Evolutionary conservation across 2,113 vertebrate species (phyloP).

Genomic region (Pseudorectes ferrugineus): DNA sequence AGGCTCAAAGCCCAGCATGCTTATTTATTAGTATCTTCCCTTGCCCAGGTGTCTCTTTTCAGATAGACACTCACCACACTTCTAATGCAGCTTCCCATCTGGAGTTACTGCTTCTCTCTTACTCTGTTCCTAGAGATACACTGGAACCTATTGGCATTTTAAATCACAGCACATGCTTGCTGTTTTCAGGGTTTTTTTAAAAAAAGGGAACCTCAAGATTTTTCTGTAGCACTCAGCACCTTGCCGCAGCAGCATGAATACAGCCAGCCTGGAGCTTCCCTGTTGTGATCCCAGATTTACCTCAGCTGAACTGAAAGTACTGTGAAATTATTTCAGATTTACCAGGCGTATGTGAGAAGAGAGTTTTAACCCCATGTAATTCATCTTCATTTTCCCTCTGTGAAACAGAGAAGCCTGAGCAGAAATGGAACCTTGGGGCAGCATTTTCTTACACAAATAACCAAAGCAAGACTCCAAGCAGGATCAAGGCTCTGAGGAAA

Average conservation of each 20-base stretch:
- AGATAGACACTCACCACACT: neutral
- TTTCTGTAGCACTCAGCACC: neutral
- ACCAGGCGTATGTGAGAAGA: neutral
- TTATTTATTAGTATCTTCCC: constrained; percentile 44
- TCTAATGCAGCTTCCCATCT: neutral
- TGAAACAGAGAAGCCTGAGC: neutral
- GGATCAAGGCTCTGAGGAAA: neutral
- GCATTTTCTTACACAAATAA: constrained; percentile 12
- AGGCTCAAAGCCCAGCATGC: neutral
- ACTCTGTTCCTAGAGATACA: neutral
- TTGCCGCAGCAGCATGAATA: neutral
- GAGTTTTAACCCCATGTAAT: neutral
- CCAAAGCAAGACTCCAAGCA: neutral
- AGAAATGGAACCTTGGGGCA: neutral
- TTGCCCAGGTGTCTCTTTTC: constrained; percentile 56
- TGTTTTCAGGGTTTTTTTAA: neutral
- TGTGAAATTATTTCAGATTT: neutral
- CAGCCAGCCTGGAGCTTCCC: neutral
- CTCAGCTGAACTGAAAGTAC: neutral
- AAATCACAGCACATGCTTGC: neutral
- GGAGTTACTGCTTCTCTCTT: neutral
- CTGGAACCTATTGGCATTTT: neutral
- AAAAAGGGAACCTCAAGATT: neutral
- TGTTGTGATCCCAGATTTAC: neutral
- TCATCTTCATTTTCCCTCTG: neutral